Percentiles rank a stretch among this genome's conserved stretches.
Evolutionary conservation across 2,113 vertebrate species (phyloP).

Genomic region (Malurus elegans): DNA sequence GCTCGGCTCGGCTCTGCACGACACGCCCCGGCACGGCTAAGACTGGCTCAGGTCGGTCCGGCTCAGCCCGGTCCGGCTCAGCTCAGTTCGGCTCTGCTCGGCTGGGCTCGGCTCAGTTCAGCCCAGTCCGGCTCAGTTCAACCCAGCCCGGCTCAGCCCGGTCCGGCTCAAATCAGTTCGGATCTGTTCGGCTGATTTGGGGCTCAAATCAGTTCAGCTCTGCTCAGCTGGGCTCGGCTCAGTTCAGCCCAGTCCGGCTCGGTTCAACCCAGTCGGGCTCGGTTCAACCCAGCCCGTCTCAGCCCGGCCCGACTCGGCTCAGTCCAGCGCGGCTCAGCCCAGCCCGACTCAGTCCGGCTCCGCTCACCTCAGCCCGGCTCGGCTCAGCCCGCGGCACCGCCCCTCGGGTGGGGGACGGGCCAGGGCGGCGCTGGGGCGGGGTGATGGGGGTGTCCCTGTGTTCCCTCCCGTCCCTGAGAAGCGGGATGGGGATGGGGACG

Average conservation of each 20-base stretch:
- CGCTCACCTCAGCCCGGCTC: background rate
- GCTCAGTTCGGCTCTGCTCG: background rate
- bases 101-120: background rate
- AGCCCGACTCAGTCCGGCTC: too few species aligned
- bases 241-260: background rate
- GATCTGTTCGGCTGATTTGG: too few species aligned
- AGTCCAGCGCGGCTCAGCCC: too few species aligned
- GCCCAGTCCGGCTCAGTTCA: conserved; percentile 17
- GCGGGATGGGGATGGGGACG: background rate
- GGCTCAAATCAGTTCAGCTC: background rate
- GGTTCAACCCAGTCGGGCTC: too few species aligned
- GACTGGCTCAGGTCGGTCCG: background rate
- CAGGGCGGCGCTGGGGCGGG: background rate
- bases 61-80: too few species aligned
- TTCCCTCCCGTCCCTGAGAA: background rate
- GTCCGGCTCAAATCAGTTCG: background rate
- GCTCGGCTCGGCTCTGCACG: background rate
- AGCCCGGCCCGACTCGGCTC: background rate
- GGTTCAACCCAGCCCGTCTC: background rate
- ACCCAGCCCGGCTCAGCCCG: background rate
- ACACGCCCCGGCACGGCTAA: background rate
- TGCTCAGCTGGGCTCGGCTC: fast-evolving
- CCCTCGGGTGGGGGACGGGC: conserved; percentile 59
- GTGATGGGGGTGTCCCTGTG: background rate
- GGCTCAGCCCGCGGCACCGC: conserved; percentile 5